Evolutionary conservation across 2,113 vertebrate genomes (phyloP), one percentile per base, ranked within the genome.

Genomic region (Phyllopteryx taeniolatus): DNA sequence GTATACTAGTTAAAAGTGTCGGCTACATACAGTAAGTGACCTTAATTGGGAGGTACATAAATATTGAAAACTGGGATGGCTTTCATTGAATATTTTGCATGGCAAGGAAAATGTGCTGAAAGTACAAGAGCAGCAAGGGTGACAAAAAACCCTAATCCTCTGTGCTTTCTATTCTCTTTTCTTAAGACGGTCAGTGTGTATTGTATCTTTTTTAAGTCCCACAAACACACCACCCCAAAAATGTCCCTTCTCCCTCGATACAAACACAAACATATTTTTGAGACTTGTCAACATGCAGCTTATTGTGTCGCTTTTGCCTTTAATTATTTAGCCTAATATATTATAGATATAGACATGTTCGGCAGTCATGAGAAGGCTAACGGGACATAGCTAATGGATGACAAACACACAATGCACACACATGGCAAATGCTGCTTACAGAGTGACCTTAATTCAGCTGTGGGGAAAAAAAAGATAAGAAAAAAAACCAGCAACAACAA

Each of bases 251-350:
- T n/a, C n/a, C 49, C 66, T 69, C 67, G 60, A 71, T 62, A 73
- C 71, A 75, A 49, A 64, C 57, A 77, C 71, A 83, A 80, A 80
- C 68, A 73, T 68, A 75, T 14, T 83, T 60, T 70, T 39, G 67
- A 67, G 71, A 49, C 77, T 78, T 85, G 85, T 85, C 89, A 89
- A 90, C 87, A 88, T 80, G 81, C 68, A 78, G 75, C 81, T 84
- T 86, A 86, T 90, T 89, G 80, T 88, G 84, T 83, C 62, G 53
- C 74, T 78, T 74, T 81, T 75, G 80, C 62, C 60, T 86, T 92
- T 70, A 92, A 91, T 91, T 87, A 92, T 91, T 90, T 77, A 92
- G 46, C 49, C 83, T 87, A 85, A 87, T 91, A 75, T 85, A 87
- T 91, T 89, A 90, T 91, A 79, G 72, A 92, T 89, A 43, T 4